These are phyloP conservation scores for Heliconius hermathena DNA, from an alignment of 1,140 invertebrate genomes.

Conservation along the genomic window DNA sequence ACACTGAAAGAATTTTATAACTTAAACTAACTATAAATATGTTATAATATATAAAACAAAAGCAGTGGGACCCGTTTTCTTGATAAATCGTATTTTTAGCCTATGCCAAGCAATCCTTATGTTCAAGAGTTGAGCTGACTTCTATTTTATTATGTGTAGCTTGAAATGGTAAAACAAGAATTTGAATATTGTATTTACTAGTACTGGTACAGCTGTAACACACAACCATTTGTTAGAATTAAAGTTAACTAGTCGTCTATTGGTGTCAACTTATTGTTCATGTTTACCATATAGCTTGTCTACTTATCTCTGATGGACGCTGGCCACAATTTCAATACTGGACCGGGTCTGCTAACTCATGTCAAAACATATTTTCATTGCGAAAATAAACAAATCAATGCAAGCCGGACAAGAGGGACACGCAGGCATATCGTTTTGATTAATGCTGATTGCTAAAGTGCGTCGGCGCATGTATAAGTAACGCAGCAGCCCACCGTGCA, in stretches of 20 bases:
- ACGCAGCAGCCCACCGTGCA: slow-evolving; percentile 60
- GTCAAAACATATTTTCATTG: slow-evolving; percentile 72
- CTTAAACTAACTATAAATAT: not conserved
- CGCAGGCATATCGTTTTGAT: slow-evolving; percentile 72
- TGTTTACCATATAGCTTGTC: slow-evolving; percentile 62
- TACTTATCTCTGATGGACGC: slow-evolving; percentile 60
- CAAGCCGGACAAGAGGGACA: slow-evolving; percentile 56
- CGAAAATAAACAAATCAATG: slow-evolving; percentile 76
- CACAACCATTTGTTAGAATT: slow-evolving; percentile 51
- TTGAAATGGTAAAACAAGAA: slow-evolving; percentile 38
- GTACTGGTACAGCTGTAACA: slow-evolving; percentile 36
- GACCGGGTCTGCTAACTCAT: slow-evolving; percentile 50
- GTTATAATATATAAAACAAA: not conserved
- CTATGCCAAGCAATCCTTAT: not conserved
- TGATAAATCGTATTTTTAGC: not conserved
- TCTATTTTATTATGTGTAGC: slow-evolving; percentile 29
- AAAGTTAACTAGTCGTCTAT: slow-evolving; percentile 58
- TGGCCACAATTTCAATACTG: slow-evolving; percentile 54
- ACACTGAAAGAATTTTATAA: not conserved
- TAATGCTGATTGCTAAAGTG: slow-evolving; percentile 79
- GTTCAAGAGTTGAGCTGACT: not conserved
- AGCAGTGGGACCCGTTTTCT: not conserved
- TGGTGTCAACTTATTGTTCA: slow-evolving; percentile 51
- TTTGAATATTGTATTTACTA: slow-evolving; percentile 44
- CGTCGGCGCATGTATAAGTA: slow-evolving; percentile 78